phyloP scores from a whole-genome alignment of 2,797 vertebrate genomes.

The Sebastes oblongus region DNA sequence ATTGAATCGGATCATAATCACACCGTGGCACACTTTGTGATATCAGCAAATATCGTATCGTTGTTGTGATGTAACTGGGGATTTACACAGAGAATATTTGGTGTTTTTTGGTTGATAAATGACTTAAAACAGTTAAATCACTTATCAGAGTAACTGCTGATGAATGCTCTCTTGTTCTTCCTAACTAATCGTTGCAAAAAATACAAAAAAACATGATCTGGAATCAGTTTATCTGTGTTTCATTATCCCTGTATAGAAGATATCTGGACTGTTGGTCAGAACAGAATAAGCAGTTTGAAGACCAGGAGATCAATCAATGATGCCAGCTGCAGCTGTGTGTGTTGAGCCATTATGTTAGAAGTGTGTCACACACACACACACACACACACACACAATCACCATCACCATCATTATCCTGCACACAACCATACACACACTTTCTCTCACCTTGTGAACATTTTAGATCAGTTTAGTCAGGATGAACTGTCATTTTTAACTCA shows the following conservation, averaged over 20 bases:
- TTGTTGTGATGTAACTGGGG: too few relatives aligned
- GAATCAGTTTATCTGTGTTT: background rate
- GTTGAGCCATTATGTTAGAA: background rate
- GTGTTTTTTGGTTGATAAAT: too few relatives aligned
- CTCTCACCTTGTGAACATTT: background rate
- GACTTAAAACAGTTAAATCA: background rate
- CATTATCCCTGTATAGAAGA: background rate
- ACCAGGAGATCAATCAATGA: background rate
- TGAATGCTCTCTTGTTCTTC: background rate
- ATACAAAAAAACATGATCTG: background rate
- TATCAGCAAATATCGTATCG: too few relatives aligned
- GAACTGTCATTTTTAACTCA: background rate
- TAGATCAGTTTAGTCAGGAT: background rate
- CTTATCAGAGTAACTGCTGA: background rate
- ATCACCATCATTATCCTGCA: background rate
- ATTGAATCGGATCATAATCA: too few relatives aligned
- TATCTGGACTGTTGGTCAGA: background rate
- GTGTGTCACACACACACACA: background rate
- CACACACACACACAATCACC: background rate
- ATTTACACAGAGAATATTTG: background rate
- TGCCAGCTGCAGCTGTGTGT: conserved; percentile 14
- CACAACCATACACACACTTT: background rate
- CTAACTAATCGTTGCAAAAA: background rate
- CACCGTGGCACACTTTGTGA: too few relatives aligned
- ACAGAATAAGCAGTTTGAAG: background rate